Evolutionary conservation across 1,140 invertebrate genomes (phyloP), one percentile per base, ranked within the genome.

Genomic region (Solenopsis fugax): DNA sequence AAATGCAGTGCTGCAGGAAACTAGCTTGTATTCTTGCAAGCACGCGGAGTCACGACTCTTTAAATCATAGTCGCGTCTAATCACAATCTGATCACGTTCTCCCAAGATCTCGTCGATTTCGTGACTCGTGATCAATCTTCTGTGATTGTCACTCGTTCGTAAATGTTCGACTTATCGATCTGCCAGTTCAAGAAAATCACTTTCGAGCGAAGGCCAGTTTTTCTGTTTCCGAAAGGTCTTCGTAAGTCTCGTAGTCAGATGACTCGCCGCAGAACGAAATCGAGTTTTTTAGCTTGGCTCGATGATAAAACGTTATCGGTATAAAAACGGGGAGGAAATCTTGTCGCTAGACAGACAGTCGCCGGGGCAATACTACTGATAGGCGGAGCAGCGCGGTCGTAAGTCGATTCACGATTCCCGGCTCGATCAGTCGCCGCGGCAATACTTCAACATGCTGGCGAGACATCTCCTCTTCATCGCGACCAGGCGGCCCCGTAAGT

Each of bases 381-480:
- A 88, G 58, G 52, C 84, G 80, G 81, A 88, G 10, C 69, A 50
- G 65, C 81, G 56, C 12, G 65, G 64, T 88, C 50, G 88, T 81
- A 81, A 86, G 67, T 62, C 85, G 72, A 78, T 81, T 80, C 41
- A 56, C n/a, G 76, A 87, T 72, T 65, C 48, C 34, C 56, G 13
- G 50, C 41, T 71, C 85, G 76, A 76, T 62, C 54, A 88, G 76
- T 86, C 56, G 67, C 62, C 73, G 60, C 71, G 37, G 29, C 34
- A 64, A 69, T 18, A 82, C 56, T 56, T 45, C 72, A 89, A 89
- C 82, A 95, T 95, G 94, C 58, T 95, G 92, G 94, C 94, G 34
- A 94, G 93, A 86, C 93, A 95, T 90, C 91, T 95, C 7, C 91
- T 95, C 56, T 95, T 94, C 76, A 86, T 95, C 85, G 94, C 94